These are phyloP conservation scores for Macrophya annulata DNA, from an alignment of 2,888 invertebrate genomes.

Conservation along the genomic window DNA sequence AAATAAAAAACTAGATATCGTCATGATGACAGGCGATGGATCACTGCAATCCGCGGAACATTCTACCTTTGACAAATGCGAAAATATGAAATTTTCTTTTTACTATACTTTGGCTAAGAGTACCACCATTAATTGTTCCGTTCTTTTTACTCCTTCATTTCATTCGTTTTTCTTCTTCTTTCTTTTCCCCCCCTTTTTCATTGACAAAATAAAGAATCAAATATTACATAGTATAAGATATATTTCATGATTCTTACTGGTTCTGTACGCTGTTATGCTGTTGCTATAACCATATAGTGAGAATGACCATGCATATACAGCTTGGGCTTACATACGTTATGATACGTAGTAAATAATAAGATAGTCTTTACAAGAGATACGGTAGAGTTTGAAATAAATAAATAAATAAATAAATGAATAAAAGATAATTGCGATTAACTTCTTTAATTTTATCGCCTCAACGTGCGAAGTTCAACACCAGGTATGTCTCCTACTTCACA, in stretches of 20 bases:
- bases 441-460: conserved; percentile 38
- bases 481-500: background rate
- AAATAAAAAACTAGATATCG: conserved; percentile 31
- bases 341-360: conserved; percentile 10
- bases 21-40: conserved; percentile 39
- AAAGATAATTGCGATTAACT: conserved; percentile 45
- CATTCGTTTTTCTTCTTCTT: too few relatives aligned
- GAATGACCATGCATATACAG: background rate
- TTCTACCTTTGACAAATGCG: conserved; percentile 35
- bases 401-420: background rate
- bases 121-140: background rate
- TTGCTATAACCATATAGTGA: background rate
- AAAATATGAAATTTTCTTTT: conserved; percentile 37
- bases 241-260: conserved; percentile 13
- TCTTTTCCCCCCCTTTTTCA: too few relatives aligned
- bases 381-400: too few relatives aligned
- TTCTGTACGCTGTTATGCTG: background rate
- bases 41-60: conserved; percentile 16
- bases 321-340: background rate
- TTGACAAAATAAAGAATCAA: background rate
- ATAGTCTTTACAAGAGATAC: background rate
- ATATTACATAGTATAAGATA: background rate
- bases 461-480: conserved; percentile 20
- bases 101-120: background rate
- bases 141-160: background rate